Percentiles rank a stretch among this genome's conserved stretches.
phyloP scores from a whole-genome alignment of 2,797 vertebrate species.

The Sebastes hubbsi region DNA sequence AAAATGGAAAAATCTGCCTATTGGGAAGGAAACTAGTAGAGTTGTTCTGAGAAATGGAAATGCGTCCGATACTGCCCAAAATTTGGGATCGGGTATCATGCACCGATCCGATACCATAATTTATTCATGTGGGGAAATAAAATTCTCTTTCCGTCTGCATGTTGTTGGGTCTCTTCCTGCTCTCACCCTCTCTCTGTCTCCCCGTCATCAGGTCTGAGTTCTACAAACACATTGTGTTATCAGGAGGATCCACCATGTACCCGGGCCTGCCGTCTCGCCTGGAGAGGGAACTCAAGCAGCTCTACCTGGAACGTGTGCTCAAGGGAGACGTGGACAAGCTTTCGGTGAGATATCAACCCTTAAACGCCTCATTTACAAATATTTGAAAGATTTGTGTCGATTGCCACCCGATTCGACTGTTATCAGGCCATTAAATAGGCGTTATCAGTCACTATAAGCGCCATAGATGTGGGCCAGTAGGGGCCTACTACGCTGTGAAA shows the following conservation, averaged over 20 bases:
- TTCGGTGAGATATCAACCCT: constrained; percentile 85
- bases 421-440: too few relatives aligned
- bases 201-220: constrained; percentile 89
- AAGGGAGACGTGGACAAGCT: constrained; percentile 99
- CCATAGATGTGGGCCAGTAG: too few relatives aligned
- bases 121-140: too few relatives aligned
- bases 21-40: too few relatives aligned
- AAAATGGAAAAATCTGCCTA: background rate
- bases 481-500: too few relatives aligned
- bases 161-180: background rate
- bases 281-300: constrained; percentile 97
- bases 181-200: background rate
- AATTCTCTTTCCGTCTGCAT: background rate
- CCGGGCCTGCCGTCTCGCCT: constrained; percentile 95
- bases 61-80: too few relatives aligned
- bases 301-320: constrained; percentile 96
- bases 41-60: too few relatives aligned
- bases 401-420: too few relatives aligned
- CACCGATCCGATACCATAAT: too few relatives aligned
- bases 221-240: constrained; percentile 99
- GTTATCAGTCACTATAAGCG: too few relatives aligned
- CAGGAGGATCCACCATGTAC: constrained; percentile 99
- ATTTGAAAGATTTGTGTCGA: too few relatives aligned
- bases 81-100: too few relatives aligned
- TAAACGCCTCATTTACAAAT: background rate